These are phyloP conservation scores for Magallana nippona DNA, from an alignment of 2,888 invertebrate species.

Conservation along the genomic window DNA sequence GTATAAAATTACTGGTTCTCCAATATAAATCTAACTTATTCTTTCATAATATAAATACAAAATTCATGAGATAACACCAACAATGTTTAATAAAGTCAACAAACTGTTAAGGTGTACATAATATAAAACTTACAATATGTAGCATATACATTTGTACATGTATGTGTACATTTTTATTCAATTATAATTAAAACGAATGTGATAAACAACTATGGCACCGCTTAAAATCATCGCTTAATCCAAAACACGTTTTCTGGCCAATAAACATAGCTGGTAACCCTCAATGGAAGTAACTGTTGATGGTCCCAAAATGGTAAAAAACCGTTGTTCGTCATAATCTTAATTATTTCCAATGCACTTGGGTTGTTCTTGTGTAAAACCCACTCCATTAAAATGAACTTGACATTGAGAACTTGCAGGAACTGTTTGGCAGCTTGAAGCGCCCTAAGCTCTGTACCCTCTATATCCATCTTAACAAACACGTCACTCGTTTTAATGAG, in stretches of 20 bases:
- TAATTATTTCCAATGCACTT: slow-evolving; percentile 56
- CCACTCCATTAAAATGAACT: slow-evolving; percentile 71
- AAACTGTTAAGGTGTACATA: no score
- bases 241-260: slow-evolving; percentile 73
- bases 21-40: no score
- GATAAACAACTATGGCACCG: background rate
- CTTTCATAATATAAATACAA: no score
- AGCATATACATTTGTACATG: background rate
- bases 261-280: slow-evolving; percentile 40
- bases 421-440: slow-evolving; percentile 60
- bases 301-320: slow-evolving; percentile 62
- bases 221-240: slow-evolving; percentile 62
- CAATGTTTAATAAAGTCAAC: no score
- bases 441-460: slow-evolving; percentile 66
- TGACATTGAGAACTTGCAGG: slow-evolving; percentile 64
- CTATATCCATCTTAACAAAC: slow-evolving; percentile 72
- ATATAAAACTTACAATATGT: no score
- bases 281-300: slow-evolving; percentile 27
- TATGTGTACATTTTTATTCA: background rate
- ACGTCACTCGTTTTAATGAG: slow-evolving; percentile 55
- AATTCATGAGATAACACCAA: no score
- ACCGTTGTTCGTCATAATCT: slow-evolving; percentile 61
- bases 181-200: background rate
- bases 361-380: slow-evolving; percentile 59
- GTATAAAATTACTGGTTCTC: no score